Percentiles rank a stretch among this genome's conserved stretches.
Conservation (phyloP, 2,888 invertebrate species). For the Conops quadrifasciatus region DNA sequence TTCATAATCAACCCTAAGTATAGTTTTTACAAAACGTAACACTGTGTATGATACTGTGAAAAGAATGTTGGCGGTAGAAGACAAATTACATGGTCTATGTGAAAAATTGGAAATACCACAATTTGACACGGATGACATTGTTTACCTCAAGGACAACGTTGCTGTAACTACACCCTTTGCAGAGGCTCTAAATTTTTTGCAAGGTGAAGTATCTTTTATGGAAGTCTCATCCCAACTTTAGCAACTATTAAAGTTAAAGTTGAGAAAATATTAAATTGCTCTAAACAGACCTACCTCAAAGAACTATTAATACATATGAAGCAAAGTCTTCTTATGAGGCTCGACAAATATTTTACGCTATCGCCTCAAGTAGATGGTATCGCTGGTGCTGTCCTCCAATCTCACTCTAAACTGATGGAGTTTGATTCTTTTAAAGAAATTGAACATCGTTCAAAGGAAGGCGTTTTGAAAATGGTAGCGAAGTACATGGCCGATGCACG, state of each 20-base stretch:
- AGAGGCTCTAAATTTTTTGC: neutral
- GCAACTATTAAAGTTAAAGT: neutral
- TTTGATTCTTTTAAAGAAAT: neutral
- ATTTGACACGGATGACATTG: neutral
- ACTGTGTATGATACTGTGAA: neutral
- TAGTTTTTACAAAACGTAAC: neutral
- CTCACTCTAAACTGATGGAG: neutral
- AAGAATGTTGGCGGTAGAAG: neutral
- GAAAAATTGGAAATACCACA: neutral
- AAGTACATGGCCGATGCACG: neutral
- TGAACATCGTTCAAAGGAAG: no score
- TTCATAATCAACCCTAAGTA: neutral
- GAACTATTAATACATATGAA: neutral
- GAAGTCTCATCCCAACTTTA: constrained; percentile 10
- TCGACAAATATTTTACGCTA: neutral
- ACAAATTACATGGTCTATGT: neutral
- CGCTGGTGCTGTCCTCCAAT: neutral
- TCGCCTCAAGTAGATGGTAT: neutral
- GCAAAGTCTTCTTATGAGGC: neutral
- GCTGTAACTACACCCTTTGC: neutral
- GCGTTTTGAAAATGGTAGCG: neutral
- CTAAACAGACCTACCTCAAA: neutral
- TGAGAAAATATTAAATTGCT: neutral
- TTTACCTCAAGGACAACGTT: neutral
- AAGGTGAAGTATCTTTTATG: constrained; percentile 3